These are phyloP conservation scores for Tokudaia muenninki DNA, from an alignment of 2,797 vertebrate species.

Conservation along the genomic window DNA sequence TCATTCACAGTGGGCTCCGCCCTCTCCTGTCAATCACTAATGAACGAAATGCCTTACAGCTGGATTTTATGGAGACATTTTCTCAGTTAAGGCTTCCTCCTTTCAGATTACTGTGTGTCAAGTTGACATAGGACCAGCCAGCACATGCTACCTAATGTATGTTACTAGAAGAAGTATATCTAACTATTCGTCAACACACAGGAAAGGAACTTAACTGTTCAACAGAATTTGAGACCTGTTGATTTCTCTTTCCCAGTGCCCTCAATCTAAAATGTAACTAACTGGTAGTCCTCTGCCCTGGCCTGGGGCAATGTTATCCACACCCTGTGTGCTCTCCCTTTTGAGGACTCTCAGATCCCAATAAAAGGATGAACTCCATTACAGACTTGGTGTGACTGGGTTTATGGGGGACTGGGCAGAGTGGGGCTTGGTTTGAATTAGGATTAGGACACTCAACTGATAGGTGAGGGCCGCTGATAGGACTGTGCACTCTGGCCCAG, in stretches of 20 bases:
- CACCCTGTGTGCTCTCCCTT: background rate
- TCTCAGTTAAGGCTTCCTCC: background rate
- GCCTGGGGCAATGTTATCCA: background rate
- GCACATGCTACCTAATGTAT: conserved; percentile 88
- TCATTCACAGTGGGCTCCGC: background rate
- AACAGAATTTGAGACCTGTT: background rate
- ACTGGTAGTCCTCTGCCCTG: background rate
- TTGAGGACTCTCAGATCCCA: background rate
- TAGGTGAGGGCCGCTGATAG: background rate
- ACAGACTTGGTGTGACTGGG: background rate
- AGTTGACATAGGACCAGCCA: background rate
- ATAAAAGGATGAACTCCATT: background rate
- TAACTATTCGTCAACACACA: conserved; percentile 85
- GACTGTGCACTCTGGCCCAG: background rate
- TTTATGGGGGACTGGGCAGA: background rate
- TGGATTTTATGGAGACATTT: background rate
- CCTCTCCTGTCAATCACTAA: background rate
- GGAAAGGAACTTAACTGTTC: background rate
- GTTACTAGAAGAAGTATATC: conserved; percentile 92
- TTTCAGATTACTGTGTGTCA: too few species aligned
- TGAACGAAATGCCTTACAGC: background rate
- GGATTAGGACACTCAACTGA: background rate
- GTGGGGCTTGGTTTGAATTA: background rate
- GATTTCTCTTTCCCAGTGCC: background rate
- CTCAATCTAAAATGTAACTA: background rate